phyloP scores from a whole-genome alignment of 2,113 vertebrate genomes.

The Phrynocephalus versicolor region DNA sequence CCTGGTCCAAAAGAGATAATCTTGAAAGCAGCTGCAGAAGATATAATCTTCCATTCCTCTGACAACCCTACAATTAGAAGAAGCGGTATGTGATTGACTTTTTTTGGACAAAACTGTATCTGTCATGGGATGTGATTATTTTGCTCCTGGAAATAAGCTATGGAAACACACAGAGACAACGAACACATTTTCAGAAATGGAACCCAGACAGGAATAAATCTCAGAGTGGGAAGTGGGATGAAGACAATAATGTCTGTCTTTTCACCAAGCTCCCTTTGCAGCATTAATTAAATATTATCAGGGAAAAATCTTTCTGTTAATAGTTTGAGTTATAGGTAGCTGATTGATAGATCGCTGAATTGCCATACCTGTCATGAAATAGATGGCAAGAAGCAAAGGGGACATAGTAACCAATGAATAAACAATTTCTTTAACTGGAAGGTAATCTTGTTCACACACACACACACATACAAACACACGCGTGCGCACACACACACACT shows the following conservation, averaged over 20 bases:
- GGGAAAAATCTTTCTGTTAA: neutral
- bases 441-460: no score
- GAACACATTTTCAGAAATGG: neutral
- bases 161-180: neutral
- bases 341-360: no score
- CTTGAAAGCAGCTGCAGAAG: slow-evolving; percentile 56
- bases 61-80: slow-evolving; percentile 35
- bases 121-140: slow-evolving; percentile 18
- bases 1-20: slow-evolving; percentile 52
- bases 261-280: neutral
- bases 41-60: slow-evolving; percentile 53
- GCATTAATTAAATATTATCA: neutral
- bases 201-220: neutral
- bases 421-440: no score
- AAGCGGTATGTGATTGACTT: slow-evolving; percentile 45
- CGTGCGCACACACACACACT: no score
- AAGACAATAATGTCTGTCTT: neutral
- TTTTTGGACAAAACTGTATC: slow-evolving; percentile 33
- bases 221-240: neutral
- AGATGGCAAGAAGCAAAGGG: no score
- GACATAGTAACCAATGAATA: no score
- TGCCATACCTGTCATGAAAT: no score
- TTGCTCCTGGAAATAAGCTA: neutral
- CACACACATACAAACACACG: no score
- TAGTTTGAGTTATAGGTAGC: no score